Percentiles rank a stretch among this genome's conserved stretches.
Evolutionary conservation across 2,113 vertebrate species (phyloP).

Genomic region (Salvelinus sp.): DNA sequence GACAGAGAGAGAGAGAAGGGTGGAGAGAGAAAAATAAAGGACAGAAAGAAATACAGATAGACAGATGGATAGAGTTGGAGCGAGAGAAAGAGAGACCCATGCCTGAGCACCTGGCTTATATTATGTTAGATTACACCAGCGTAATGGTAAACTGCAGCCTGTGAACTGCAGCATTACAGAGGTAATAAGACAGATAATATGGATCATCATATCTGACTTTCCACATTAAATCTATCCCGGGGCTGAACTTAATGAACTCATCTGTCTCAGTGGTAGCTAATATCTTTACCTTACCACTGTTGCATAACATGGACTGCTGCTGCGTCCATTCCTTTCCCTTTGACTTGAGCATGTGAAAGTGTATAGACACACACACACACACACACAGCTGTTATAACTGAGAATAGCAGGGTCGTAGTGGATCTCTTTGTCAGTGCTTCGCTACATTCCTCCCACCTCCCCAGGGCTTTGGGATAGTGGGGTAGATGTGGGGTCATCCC

Average conservation of each 20-base stretch:
- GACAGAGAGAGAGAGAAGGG: no score
- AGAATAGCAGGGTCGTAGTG: not conserved
- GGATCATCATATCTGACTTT: slow-evolving; percentile 23
- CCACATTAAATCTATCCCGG: slow-evolving; percentile 8
- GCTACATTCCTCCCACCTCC: slow-evolving; percentile 24
- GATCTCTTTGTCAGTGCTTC: slow-evolving; percentile 24
- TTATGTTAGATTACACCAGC: no score
- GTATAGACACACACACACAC: no score
- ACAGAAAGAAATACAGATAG: no score
- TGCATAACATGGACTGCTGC: not conserved
- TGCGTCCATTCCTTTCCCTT: no score
- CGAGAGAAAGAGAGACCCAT: no score
- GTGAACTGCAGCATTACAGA: no score
- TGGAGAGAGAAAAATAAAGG: no score
- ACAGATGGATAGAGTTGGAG: no score
- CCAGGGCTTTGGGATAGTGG: slow-evolving; percentile 24
- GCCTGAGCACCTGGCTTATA: no score
- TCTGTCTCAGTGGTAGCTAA: not conserved
- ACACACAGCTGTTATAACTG: not conserved
- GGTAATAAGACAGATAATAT: slow-evolving; percentile 13
- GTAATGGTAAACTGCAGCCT: no score
- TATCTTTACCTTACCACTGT: not conserved
- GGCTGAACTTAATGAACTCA: slow-evolving; percentile 3
- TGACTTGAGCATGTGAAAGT: no score
- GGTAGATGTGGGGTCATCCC: slow-evolving; percentile 30